Evolutionary conservation across 92 coral and sea anemone species (phyloP).

Genomic region (Desmophyllum pertusum): DNA sequence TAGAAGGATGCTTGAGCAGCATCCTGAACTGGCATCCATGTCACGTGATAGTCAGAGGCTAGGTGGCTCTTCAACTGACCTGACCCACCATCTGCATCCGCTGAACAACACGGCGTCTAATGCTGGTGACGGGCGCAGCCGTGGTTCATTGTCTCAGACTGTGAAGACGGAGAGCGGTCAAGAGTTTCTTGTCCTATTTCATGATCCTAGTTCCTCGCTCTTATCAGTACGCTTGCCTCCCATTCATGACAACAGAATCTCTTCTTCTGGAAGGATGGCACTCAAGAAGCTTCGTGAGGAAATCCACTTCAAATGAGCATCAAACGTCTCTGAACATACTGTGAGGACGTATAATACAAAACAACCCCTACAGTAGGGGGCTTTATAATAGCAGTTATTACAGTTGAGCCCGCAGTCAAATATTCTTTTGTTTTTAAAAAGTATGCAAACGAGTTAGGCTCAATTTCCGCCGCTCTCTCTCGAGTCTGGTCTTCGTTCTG

Average conservation of each 20-base stretch:
- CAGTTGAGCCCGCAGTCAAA: too few species aligned
- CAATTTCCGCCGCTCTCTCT: too few species aligned
- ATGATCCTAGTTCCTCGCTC: constrained; percentile 12
- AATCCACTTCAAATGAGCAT: neutral
- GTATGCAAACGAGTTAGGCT: too few species aligned
- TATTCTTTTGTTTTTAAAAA: too few species aligned
- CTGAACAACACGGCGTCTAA: neutral
- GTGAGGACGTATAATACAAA: too few species aligned
- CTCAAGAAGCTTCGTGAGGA: constrained; percentile 3
- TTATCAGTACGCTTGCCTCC: constrained; percentile 25
- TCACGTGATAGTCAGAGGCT: neutral
- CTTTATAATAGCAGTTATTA: too few species aligned
- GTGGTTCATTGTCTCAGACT: neutral
- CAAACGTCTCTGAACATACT: too few species aligned
- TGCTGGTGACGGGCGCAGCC: too few species aligned
- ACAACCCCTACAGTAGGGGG: too few species aligned
- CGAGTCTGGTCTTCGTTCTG: too few species aligned
- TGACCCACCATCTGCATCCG: neutral
- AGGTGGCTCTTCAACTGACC: neutral
- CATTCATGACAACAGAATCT: neutral
- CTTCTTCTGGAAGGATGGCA: constrained; percentile 17
- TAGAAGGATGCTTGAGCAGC: neutral
- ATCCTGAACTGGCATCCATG: neutral
- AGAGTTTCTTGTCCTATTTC: neutral
- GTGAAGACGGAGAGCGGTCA: neutral